Evolutionary conservation across 2,113 vertebrate species (phyloP).

Genomic region (Tilapia sparmanii): DNA sequence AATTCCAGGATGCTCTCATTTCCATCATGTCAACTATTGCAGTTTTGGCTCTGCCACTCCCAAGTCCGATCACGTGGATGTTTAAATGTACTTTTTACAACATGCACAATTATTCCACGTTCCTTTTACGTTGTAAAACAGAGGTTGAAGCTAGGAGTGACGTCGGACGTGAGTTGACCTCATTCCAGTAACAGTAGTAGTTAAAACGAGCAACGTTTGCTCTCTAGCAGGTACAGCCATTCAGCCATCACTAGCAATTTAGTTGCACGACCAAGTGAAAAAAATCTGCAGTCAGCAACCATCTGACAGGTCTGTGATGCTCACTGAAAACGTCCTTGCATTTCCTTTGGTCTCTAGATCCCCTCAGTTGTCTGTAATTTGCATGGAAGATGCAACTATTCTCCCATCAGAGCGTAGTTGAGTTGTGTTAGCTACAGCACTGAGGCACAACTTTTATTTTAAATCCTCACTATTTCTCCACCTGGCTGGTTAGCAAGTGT

Average conservation of each 20-base stretch:
- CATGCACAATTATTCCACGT: not conserved
- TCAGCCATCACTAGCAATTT: not conserved
- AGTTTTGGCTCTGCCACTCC: not conserved
- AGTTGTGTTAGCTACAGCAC: not conserved
- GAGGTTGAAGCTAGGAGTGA: not conserved
- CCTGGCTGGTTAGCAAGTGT: accelerated
- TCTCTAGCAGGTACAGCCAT: not conserved
- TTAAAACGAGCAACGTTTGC: accelerated
- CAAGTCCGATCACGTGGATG: not conserved
- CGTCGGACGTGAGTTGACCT: accelerated
- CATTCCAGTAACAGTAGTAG: not conserved
- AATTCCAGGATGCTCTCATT: not conserved
- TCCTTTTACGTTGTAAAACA: accelerated
- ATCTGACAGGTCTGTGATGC: not conserved
- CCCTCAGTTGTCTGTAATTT: not conserved
- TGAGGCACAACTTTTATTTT: not conserved
- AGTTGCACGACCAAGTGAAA: not conserved
- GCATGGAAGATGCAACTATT: accelerated
- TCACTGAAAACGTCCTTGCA: accelerated
- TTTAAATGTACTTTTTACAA: not conserved
- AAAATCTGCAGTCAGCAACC: not conserved
- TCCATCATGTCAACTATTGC: not conserved
- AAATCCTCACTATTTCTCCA: not conserved
- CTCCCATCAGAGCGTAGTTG: not conserved
- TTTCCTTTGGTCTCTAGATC: not conserved